A percentile compares a stretch with the other conserved stretches of the same genome.
These are phyloP conservation scores for Macroramphosus scolopax DNA, from an alignment of 2,797 vertebrate genomes.

Conservation along the genomic window DNA sequence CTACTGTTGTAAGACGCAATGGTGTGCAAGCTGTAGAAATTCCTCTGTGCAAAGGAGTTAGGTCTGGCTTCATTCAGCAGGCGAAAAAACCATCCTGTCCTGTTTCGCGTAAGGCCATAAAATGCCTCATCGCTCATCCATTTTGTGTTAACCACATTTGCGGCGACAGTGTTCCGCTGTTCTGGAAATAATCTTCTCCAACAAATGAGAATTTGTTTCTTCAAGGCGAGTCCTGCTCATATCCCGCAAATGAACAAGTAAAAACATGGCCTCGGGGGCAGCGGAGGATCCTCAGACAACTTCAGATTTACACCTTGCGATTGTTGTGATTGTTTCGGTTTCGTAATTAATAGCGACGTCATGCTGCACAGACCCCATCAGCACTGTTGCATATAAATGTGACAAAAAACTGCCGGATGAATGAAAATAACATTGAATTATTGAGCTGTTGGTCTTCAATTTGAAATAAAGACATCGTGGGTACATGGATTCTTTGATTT, in stretches of 20 bases:
- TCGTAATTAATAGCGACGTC: conserved; percentile 11
- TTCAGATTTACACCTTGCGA: conserved; percentile 4
- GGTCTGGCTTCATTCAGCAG: conserved; percentile 29
- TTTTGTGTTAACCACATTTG: conserved; percentile 37
- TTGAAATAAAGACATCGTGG: no score
- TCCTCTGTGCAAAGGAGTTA: conserved; percentile 40
- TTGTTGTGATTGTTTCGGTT: not conserved
- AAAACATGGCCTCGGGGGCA: conserved; percentile 1
- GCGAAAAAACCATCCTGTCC: conserved; percentile 26
- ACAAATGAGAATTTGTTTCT: conserved; percentile 33
- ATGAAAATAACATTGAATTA: no score
- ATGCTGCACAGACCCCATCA: not conserved
- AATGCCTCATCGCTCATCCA: conserved; percentile 46
- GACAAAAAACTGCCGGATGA: no score
- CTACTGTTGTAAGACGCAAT: conserved; percentile 54
- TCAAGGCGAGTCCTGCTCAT: conserved; percentile 10
- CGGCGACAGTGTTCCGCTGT: conserved; percentile 14
- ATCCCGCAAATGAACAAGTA: conserved; percentile 11
- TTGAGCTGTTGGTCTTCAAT: no score
- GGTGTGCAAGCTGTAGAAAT: conserved; percentile 63
- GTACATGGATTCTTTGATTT: no score
- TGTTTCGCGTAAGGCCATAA: conserved; percentile 11
- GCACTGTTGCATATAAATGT: no score
- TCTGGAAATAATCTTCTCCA: conserved; percentile 34
- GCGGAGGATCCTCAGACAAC: conserved; percentile 7